These are phyloP conservation scores for Patella pellucida DNA, from an alignment of 2,888 invertebrate genomes.

Conservation along the genomic window DNA sequence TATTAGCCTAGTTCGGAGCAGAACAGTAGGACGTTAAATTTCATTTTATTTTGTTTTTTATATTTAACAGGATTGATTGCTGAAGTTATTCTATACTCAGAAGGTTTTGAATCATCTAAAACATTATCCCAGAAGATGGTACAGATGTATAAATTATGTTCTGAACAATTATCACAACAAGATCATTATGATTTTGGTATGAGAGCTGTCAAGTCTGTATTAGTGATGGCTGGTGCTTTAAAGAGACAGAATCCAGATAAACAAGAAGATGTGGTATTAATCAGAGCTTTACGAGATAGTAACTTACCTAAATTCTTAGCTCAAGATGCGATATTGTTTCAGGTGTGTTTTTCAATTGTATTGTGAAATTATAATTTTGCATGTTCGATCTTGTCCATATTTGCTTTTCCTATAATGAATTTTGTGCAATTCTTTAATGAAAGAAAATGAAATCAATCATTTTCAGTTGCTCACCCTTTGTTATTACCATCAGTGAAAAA, in stretches of 20 bases:
- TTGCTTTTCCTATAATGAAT: too few species aligned
- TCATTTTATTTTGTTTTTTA: not conserved
- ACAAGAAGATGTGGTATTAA: slow-evolving; percentile 82
- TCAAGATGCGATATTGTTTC: slow-evolving; percentile 87
- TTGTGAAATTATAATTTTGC: not conserved
- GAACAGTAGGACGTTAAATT: too few species aligned
- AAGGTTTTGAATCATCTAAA: slow-evolving; percentile 91
- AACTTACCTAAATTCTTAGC: slow-evolving; percentile 91
- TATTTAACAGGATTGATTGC: slow-evolving; percentile 75
- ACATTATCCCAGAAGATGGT: slow-evolving; percentile 91
- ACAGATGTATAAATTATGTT: slow-evolving; percentile 91
- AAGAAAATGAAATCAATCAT: not conserved
- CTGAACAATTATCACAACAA: slow-evolving; percentile 91
- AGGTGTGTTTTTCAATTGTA: slow-evolving; percentile 69
- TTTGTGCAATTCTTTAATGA: too few species aligned
- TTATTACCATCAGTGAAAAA: too few species aligned
- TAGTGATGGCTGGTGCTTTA: slow-evolving; percentile 91
- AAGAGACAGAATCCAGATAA: slow-evolving; percentile 88
- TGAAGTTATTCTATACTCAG: slow-evolving; percentile 92
- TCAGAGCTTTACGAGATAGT: slow-evolving; percentile 88
- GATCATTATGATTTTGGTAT: slow-evolving; percentile 91
- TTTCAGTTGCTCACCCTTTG: too few species aligned
- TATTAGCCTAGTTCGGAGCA: too few species aligned
- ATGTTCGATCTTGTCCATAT: not conserved
- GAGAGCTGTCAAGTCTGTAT: slow-evolving; percentile 77